Base-by-base conservation (phyloP, 1,140 invertebrate species). In the Drosophila tsacasi region DNA sequence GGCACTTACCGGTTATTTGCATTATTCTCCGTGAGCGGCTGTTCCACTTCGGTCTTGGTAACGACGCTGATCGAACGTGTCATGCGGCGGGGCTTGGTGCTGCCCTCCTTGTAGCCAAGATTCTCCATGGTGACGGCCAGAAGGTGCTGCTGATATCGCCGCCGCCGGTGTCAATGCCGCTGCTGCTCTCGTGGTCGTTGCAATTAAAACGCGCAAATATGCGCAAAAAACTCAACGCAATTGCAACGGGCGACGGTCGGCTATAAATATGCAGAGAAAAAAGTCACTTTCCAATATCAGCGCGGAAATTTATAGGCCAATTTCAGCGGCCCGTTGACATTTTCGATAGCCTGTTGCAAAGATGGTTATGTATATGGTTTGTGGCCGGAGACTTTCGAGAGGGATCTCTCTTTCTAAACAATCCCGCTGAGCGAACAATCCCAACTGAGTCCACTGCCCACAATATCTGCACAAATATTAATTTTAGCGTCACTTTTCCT, bases 61-160 rank as follows among this genome's bases (percentile, higher is more conserved):
- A 93, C 85, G 66, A 92, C 89, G 69, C 92, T 93, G 72, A 91
- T 91, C 64, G 91, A 89, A 82, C 92, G 83, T 85, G 91, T 85
- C 81, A 93, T 93, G 55, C 92, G 85, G 61, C 92, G 78, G 57
- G 92, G 91, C 66, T 93, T 93, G 35, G 92, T 83, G 63, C 89
- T 91, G 75, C 92, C 92, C 82, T 93, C 92, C 77, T 93, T 93
- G 57, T 93, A 93, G 67, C 92, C 92, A 59, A 93, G 83, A 92
- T 93, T 93, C 85, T 93, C 92, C 92, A 93, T 93, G 59, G 55
- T 69, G 83, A 66, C 74, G 55, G 37, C 46, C 77, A 77, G 61
- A 73, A 74, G 77, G 37, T 65, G 69, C 40, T 69, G 61, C 39
- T 76, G 46, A n/a, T 61, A 40, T 55, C 76, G 64, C 49, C 46